Base-by-base conservation (phyloP, 2,888 invertebrate species). In the Trypoxylon attenuatum region DNA sequence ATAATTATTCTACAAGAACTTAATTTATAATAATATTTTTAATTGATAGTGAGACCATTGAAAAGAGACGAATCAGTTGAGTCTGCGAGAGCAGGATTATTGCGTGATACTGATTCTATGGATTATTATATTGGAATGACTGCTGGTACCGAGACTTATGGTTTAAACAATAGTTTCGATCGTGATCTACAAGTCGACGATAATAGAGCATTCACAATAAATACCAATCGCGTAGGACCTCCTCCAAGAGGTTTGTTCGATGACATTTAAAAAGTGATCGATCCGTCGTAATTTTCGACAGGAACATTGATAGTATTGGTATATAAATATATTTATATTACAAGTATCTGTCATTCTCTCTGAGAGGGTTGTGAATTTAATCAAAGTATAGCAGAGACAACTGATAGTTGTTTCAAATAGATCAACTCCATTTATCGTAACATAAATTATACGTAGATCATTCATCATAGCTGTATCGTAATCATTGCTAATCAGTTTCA, bases 171-270 rank as follows among this genome's bases (percentile, higher is more conserved):
- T 68, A 76, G 71, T 56, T 85, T 83, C 25, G 87, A 85, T 29
- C 78, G 82, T 27, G 82, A 84, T 33, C 84, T 85, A 60, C 86
- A 85, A 47, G 70, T 73, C n/a, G 86, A 87, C 65, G 79, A 85
- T 62, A 83, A 85, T 13, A 87, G 84, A 63, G 79, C 85, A 51
- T 88, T 88, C 73, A 85, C 87, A 43, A 74, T 82, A 13, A 86
- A 86, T 61, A 82, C 82, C 10, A 90, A 69, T 68, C 82, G 91
- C 69, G 89, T 92, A 76, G 92, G 91, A 0, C 90, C 91, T 63
- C 93, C 94, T 0, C 95, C 94, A 0, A 89, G 92, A 71, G 94
- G 94, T 6, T 89, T 96, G 61, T 96, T 96, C 76, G 95, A 96
- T 83, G 95, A 96, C 85, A 94, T 96, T 62, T 95, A 89, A 69